phyloP scores from a whole-genome alignment of 2,797 vertebrate species.

The Arrhamphus sclerolepis region DNA sequence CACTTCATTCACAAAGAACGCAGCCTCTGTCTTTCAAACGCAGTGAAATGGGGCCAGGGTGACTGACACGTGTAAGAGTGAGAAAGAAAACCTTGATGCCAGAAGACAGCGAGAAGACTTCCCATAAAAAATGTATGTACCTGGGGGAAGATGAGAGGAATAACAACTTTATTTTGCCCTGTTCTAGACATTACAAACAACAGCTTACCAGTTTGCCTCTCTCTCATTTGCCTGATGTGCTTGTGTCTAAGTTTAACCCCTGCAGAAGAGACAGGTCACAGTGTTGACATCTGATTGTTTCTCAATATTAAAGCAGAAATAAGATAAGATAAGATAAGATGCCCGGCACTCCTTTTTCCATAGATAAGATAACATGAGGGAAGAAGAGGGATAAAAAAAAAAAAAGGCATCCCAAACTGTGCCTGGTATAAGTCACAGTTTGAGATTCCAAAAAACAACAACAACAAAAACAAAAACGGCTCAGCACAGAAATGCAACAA shows the following conservation, averaged over 20 bases:
- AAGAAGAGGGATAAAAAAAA: too few relatives aligned
- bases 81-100: conserved; percentile 43
- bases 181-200: conserved; percentile 54
- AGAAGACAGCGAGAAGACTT: conserved; percentile 40
- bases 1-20: conserved; percentile 51
- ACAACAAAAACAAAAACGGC: too few relatives aligned
- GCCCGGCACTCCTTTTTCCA: too few relatives aligned
- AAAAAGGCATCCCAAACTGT: too few relatives aligned
- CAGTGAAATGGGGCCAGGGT: conserved; percentile 67
- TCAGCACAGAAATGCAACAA: too few relatives aligned
- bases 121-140: conserved; percentile 57
- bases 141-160: conserved; percentile 51
- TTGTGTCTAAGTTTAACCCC: conserved; percentile 25
- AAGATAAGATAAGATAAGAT: too few relatives aligned
- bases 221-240: conserved; percentile 34
- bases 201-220: conserved; percentile 10
- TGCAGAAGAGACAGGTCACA: conserved; percentile 11
- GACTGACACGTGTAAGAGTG: conserved; percentile 61
- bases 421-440: too few relatives aligned
- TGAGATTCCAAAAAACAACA: too few relatives aligned
- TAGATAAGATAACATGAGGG: too few relatives aligned
- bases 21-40: conserved; percentile 52
- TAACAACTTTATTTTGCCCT: conserved; percentile 25
- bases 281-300: conserved; percentile 21
- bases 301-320: conserved; percentile 13